Base-by-base conservation (phyloP, 2,797 vertebrate species). In the Silurus lanzhouensis region DNA sequence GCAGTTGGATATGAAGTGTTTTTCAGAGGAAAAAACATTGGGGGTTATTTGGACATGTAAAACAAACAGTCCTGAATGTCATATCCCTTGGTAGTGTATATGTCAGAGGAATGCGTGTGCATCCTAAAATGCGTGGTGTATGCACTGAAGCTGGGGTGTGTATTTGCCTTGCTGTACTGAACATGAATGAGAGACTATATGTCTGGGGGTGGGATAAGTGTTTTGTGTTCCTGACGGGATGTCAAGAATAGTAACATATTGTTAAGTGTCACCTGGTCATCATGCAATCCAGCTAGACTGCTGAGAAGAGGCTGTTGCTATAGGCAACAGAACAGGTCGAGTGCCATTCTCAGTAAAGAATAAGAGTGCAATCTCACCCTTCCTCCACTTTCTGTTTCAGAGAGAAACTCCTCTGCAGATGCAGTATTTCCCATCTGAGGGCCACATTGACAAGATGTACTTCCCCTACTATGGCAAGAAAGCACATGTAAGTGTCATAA, bases 391-490 rank as follows among this genome's bases (percentile, higher is more conserved):
- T 85, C 71, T 83, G 61, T 89, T 90, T 44, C 84, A 97, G 97
- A 94, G 94, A 90, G 91, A 92, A 89, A 90, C 79, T 19, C 85
- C 76, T 7, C 85, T 96, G 87, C 70, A 87, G 87, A 92, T 97
- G 92, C 88, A 86, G 81, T 95, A 95, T 89, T 98, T 95, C 90
- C 97, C 97, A 31, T 0, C 76, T 5, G 84, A 91, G 57, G 97
- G 96, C 61, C 84, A 48, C 0, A 90, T 99, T 89, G 96, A 99
- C 88, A 95, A 96, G 93, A 97, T 96, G 94, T 99, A 97, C 91
- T 99, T 96, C 89, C 98, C 98, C 0, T 99, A 98, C 88, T 99
- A 97, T 22, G 97, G 98, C 31, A 98, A 97, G 87, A 96, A 94
- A 77, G 89, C 91, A 68, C 97, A 99, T 4, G 97, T 99, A 90